Percentiles rank a stretch among this genome's conserved stretches.
Conservation (phyloP, 2,113 vertebrate genomes). For the Boulengeromyrus knoepffleri region DNA sequence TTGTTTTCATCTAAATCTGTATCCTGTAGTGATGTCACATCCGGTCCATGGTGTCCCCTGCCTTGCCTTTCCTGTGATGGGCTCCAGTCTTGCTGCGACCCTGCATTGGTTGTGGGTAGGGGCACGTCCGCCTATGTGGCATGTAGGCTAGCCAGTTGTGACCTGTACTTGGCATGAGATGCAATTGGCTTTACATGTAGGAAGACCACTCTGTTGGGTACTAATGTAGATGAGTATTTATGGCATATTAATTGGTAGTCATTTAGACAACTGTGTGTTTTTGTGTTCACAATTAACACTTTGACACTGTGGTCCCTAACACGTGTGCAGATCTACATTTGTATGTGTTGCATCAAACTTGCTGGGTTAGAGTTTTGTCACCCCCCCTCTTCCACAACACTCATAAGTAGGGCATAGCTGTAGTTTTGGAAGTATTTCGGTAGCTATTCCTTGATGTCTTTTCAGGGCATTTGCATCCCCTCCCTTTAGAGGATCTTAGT, state of each 20-base stretch:
- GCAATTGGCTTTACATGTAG: background rate
- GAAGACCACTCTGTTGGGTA: background rate
- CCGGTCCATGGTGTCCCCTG: background rate
- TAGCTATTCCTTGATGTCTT: slow-evolving; percentile 14
- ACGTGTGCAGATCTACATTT: background rate
- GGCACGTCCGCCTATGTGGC: background rate
- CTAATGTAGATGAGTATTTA: background rate
- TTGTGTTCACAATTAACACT: background rate
- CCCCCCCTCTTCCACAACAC: background rate
- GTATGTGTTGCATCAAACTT: background rate
- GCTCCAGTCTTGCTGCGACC: background rate
- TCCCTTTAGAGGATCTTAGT: background rate
- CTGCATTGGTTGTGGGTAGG: background rate
- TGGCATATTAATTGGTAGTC: background rate
- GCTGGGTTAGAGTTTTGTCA: background rate
- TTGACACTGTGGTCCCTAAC: background rate
- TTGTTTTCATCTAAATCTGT: background rate
- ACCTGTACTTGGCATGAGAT: background rate
- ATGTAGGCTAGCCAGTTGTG: background rate
- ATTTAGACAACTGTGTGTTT: background rate
- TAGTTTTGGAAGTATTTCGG: slow-evolving; percentile 5
- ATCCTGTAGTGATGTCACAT: background rate
- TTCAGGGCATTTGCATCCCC: background rate
- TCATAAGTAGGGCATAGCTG: background rate
- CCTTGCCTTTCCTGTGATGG: background rate